A percentile compares a stretch with the other conserved stretches of the same genome.
Conservation (phyloP, 2,797 vertebrate genomes). For the Macroramphosus scolopax region DNA sequence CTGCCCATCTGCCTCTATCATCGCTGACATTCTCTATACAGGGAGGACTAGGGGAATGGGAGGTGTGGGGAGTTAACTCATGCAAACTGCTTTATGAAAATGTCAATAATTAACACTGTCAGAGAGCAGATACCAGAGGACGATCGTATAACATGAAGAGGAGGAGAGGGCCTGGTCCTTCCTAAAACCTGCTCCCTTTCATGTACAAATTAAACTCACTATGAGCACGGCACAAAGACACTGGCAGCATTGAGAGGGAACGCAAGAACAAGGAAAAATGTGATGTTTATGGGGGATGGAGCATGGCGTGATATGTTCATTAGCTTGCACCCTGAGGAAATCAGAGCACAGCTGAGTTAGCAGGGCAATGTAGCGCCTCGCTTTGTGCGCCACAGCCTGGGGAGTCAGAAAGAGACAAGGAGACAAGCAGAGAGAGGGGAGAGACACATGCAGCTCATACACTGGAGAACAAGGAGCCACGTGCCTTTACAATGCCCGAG, state of each 20-base stretch:
- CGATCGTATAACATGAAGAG: neutral
- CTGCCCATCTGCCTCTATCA: conserved; percentile 36
- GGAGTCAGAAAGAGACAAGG: conserved; percentile 28
- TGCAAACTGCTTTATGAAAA: conserved; percentile 25
- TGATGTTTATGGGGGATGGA: conserved; percentile 18
- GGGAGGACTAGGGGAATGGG: conserved; percentile 1
- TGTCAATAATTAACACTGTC: conserved; percentile 47
- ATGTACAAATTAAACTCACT: neutral
- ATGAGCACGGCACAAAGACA: neutral
- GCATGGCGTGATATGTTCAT: conserved; percentile 56
- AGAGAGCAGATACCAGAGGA: conserved; percentile 9
- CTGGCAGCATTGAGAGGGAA: neutral
- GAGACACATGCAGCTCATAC: conserved; percentile 39
- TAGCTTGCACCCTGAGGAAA: conserved; percentile 54
- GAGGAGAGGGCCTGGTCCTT: neutral
- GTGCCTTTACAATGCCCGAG: conserved; percentile 23
- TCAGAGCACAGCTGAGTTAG: conserved; percentile 67
- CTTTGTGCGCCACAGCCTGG: conserved; percentile 29
- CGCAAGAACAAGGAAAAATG: neutral
- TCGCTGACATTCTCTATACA: conserved; percentile 14
- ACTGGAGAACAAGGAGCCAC: conserved; percentile 21
- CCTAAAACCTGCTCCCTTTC: no score
- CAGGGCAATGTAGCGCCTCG: conserved; percentile 45
- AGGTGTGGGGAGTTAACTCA: conserved; percentile 20
- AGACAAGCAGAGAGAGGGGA: conserved; percentile 14